A percentile compares a stretch with the other conserved stretches of the same genome.
These are phyloP conservation scores for Tenthredo mesomela DNA, from an alignment of 2,888 invertebrate genomes.

Conservation along the genomic window DNA sequence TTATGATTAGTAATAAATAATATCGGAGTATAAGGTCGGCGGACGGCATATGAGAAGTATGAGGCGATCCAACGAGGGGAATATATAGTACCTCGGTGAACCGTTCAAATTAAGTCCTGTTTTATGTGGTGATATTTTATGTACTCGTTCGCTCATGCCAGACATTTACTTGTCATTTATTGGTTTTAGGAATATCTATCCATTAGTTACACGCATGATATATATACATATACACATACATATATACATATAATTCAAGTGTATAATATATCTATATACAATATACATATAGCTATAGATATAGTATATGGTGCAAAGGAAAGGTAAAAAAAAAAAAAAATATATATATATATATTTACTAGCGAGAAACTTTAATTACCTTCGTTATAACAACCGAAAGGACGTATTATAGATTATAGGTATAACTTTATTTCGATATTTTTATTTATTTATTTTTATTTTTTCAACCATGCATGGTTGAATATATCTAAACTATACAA, in stretches of 20 bases:
- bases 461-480: not conserved
- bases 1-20: slow-evolving; percentile 36
- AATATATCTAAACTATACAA: too few relatives aligned
- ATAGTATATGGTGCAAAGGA: not conserved
- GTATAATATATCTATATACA: too few relatives aligned
- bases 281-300: too few relatives aligned
- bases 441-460: not conserved
- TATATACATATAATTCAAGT: too few relatives aligned
- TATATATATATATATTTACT: too few relatives aligned
- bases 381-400: not conserved
- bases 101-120: slow-evolving; percentile 30
- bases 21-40: not conserved
- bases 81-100: not conserved
- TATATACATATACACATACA: too few relatives aligned
- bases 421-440: slow-evolving; percentile 11
- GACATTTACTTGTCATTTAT: slow-evolving; percentile 40
- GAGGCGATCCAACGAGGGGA: not conserved
- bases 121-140: slow-evolving; percentile 33
- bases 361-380: slow-evolving; percentile 36
- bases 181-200: slow-evolving; percentile 41
- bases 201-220: slow-evolving; percentile 7
- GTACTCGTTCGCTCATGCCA: slow-evolving; percentile 26
- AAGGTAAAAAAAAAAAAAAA: too few relatives aligned
- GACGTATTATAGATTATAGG: too few relatives aligned
- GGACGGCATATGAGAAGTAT: not conserved